Evolutionary conservation across 2,888 invertebrate species (phyloP).

Genomic region (Fabriciana adippe): DNA sequence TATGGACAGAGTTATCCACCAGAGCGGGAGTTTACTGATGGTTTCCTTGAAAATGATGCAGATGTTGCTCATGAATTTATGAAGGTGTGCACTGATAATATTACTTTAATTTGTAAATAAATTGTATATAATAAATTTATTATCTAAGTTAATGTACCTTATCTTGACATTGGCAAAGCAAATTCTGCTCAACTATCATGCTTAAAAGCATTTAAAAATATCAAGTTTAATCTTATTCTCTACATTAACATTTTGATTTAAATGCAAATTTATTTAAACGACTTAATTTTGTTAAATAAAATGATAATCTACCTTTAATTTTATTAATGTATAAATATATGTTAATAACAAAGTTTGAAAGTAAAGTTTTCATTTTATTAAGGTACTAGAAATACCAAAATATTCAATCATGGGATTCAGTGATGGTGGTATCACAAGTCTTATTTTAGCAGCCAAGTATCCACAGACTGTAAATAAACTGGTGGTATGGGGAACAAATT

Average conservation of each 20-base stretch:
- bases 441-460: slow-evolving; percentile 89
- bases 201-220: no score
- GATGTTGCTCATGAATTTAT: slow-evolving; percentile 86
- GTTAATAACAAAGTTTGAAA: no score
- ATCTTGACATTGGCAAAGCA: no score
- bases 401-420: slow-evolving; percentile 94
- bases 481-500: slow-evolving; percentile 89
- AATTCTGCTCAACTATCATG: no score
- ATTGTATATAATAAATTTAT: no score
- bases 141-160: no score
- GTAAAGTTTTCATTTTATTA: slow-evolving; percentile 4
- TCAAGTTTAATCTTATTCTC: no score
- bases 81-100: slow-evolving; percentile 69
- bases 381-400: slow-evolving; percentile 84
- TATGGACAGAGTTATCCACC: slow-evolving; percentile 93
- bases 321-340: not conserved
- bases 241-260: no score
- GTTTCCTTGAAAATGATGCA: slow-evolving; percentile 90
- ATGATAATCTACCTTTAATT: no score
- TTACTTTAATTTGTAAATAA: no score
- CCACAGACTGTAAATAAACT: slow-evolving; percentile 86
- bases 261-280: no score
- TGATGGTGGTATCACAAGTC: slow-evolving; percentile 91
- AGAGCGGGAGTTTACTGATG: slow-evolving; percentile 84
- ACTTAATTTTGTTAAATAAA: no score